Base-by-base conservation (phyloP, 2,888 invertebrate species). In the Palloptera scutellata region DNA sequence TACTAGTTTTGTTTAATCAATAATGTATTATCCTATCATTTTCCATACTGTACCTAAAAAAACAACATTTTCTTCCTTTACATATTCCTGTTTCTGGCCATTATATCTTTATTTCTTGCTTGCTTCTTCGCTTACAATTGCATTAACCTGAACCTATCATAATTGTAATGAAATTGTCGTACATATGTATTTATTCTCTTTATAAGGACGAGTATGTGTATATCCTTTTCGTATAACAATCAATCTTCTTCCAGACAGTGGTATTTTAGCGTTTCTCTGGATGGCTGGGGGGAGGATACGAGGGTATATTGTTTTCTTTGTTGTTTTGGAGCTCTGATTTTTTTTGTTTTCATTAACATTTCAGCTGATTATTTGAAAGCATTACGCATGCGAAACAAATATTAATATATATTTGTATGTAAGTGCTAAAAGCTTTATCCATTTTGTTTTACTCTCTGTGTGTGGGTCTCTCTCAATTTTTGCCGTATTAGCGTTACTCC, bases 101-200 rank as follows among this genome's bases (percentile, higher is more conserved):
- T 48, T 3, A 48, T 48, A 4, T 4, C 15, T 48, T 48, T 10
- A 11, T 45, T 45, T 45, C 45, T 45, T 10, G 45, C 12, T 11
- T 30, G 30, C 30, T 30, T 30, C 6, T 30, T 30, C 30, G 6
- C 30, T 30, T 30, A 30, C 30, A 64, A 58, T 51, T 51, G 48
- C 40, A 51, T 51, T 51, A 43, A 48, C 30, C 57, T 40, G 10
- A 55, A 30, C 48, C 48, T 57, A 58, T 43, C 30, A 12, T 45
- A 57, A 45, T 40, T 40, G 30, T 45, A 64, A 58, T 55, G 43
- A 57, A 64, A 64, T 57, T 64, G 45, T 57, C 42, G 20, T 11
- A 13, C 17, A n/a, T 58, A 40, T 58, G 5, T 41, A 1, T n/a
- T 12, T 17, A 20, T 54, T 3, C 17, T 53, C 20, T 53, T 54